phyloP scores from a whole-genome alignment of 2,113 vertebrate genomes.

The Acinonyx jubatus region DNA sequence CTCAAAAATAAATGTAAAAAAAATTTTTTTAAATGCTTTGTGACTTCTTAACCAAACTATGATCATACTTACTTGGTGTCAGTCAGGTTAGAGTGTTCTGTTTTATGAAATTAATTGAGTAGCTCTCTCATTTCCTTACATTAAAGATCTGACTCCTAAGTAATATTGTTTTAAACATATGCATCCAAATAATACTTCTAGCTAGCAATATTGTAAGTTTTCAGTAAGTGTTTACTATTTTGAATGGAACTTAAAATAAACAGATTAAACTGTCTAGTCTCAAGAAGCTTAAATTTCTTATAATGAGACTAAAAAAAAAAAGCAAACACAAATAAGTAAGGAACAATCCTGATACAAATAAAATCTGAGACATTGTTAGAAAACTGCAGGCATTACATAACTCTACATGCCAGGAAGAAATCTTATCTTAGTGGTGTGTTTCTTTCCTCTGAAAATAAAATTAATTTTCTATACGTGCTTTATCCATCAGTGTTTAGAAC shows the following conservation, averaged over 20 bases:
- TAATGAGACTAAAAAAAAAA: not conserved
- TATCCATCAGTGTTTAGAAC: conserved; percentile 40
- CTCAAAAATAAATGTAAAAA: not conserved
- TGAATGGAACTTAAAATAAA: not conserved
- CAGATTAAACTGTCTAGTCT: not conserved
- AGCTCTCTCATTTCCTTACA: not conserved
- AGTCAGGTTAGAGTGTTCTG: not conserved
- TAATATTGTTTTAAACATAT: conserved; percentile 15
- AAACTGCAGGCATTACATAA: not conserved
- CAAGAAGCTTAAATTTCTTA: conserved; percentile 1
- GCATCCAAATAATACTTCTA: not conserved
- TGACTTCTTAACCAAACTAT: not conserved
- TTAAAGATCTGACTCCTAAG: not conserved
- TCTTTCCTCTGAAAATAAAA: conserved; percentile 14
- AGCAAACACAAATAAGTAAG: not conserved
- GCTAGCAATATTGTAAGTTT: not conserved
- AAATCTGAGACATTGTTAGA: not conserved
- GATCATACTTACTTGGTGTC: not conserved
- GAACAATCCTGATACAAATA: not conserved
- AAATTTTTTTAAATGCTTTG: not conserved
- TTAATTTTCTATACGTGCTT: conserved; percentile 55
- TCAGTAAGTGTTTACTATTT: not conserved
- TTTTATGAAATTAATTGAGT: not conserved
- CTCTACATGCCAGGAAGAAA: not conserved
- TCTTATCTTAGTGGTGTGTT: not conserved